Percentiles rank a stretch among this genome's conserved stretches.
Evolutionary conservation across 2,888 invertebrate genomes (phyloP).

Genomic region (Meloe dianella): DNA sequence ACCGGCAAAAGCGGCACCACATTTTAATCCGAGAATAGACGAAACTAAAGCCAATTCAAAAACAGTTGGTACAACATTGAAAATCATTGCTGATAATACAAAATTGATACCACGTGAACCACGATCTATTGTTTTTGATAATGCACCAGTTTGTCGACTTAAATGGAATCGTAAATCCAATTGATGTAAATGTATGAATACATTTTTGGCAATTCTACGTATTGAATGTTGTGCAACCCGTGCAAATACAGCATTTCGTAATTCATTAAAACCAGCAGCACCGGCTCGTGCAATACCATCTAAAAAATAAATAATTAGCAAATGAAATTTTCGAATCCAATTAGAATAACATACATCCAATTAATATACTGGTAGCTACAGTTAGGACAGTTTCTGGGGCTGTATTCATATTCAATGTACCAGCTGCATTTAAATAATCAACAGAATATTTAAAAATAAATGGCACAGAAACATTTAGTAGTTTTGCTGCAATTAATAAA

Average conservation of each 20-base stretch:
- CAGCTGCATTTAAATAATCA: slow-evolving; percentile 78
- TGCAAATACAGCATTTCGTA: slow-evolving; percentile 97
- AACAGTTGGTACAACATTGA: slow-evolving; percentile 95
- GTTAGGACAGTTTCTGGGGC: slow-evolving; percentile 83
- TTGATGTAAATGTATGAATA: slow-evolving; percentile 94
- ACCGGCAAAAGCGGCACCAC: slow-evolving; percentile 68
- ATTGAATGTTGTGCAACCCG: slow-evolving; percentile 98
- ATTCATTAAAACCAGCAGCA: slow-evolving; percentile 92
- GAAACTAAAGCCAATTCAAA: slow-evolving; percentile 93
- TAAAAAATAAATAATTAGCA: slow-evolving; percentile 56
- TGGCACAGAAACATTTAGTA: slow-evolving; percentile 91
- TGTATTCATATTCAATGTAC: slow-evolving; percentile 73
- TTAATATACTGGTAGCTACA: slow-evolving; percentile 76
- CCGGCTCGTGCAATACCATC: slow-evolving; percentile 93
- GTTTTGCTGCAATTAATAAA: slow-evolving; percentile 81
- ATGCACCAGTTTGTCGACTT: slow-evolving; percentile 85
- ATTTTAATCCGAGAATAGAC: slow-evolving; percentile 81
- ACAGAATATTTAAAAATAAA: slow-evolving; percentile 95
- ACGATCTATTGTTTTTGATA: slow-evolving; percentile 77
- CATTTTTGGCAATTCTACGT: slow-evolving; percentile 89
- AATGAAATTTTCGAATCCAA: background rate
- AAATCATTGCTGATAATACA: slow-evolving; percentile 94
- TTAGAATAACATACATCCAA: slow-evolving; percentile 78
- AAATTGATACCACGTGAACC: slow-evolving; percentile 97
- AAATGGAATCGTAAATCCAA: slow-evolving; percentile 95